phyloP scores from a whole-genome alignment of 2,888 invertebrate genomes.

The Platyscelio sp. region DNA sequence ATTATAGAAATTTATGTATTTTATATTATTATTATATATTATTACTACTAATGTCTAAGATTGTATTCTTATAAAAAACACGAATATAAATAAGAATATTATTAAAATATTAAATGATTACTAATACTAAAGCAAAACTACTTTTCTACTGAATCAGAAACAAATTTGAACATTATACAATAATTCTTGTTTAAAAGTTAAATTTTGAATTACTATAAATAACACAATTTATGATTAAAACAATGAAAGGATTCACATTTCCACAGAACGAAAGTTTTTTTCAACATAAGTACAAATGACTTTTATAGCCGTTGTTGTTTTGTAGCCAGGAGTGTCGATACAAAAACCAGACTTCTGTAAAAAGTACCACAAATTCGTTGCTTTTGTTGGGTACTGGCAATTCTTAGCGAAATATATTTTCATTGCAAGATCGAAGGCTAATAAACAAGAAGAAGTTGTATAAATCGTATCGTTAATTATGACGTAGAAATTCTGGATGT shows the following conservation, averaged over 20 bases:
- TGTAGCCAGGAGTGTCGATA: constrained; percentile 4
- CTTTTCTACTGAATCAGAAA: neutral
- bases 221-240: neutral
- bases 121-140: neutral
- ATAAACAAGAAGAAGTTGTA: neutral
- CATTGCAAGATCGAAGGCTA: constrained; percentile 26
- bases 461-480: constrained; percentile 31
- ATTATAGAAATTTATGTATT: neutral
- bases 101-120: too few relatives aligned
- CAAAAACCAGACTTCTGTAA: constrained; percentile 13
- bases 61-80: too few relatives aligned
- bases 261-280: neutral
- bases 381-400: constrained; percentile 15
- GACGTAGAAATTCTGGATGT: neutral
- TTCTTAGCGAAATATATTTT: constrained; percentile 14
- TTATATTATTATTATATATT: too few relatives aligned
- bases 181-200: too few relatives aligned
- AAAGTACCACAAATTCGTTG: constrained; percentile 26
- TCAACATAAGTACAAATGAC: neutral
- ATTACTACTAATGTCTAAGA: too few relatives aligned
- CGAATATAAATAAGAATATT: too few relatives aligned
- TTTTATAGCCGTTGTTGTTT: neutral
- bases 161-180: too few relatives aligned
- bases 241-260: too few relatives aligned
- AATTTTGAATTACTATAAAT: too few relatives aligned